phyloP scores from a whole-genome alignment of 1,140 invertebrate genomes.

The Tetramorium simillimum region DNA sequence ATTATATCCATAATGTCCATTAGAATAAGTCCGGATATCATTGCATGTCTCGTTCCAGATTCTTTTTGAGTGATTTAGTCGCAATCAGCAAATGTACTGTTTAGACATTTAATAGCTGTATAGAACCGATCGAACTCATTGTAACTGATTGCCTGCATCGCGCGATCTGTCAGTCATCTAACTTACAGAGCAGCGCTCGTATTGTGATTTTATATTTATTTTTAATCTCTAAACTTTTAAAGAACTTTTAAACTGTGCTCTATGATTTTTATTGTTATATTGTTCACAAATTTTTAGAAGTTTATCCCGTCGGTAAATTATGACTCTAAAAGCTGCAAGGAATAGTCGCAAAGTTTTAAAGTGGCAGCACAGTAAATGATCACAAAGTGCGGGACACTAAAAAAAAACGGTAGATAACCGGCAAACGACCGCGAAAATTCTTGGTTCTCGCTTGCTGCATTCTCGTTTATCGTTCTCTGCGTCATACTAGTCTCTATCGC shows the following conservation, averaged over 20 bases:
- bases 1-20: neutral
- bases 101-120: neutral
- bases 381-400: neutral
- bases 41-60: neutral
- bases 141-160: neutral
- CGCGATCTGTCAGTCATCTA: neutral
- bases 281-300: neutral
- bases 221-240: neutral
- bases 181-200: neutral
- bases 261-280: neutral
- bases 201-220: neutral
- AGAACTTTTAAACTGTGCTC: neutral
- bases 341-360: neutral
- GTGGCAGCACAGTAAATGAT: constrained; percentile 16
- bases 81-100: neutral
- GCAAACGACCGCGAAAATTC: constrained; percentile 34
- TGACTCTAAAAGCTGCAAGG: neutral
- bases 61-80: neutral
- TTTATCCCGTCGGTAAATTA: neutral
- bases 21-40: neutral
- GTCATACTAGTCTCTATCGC: neutral
- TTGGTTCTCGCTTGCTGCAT: neutral
- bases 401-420: constrained; percentile 18
- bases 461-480: constrained; percentile 19
- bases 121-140: neutral